phyloP scores from a whole-genome alignment of 2,797 vertebrate genomes.

The Malacoraja senta region DNA sequence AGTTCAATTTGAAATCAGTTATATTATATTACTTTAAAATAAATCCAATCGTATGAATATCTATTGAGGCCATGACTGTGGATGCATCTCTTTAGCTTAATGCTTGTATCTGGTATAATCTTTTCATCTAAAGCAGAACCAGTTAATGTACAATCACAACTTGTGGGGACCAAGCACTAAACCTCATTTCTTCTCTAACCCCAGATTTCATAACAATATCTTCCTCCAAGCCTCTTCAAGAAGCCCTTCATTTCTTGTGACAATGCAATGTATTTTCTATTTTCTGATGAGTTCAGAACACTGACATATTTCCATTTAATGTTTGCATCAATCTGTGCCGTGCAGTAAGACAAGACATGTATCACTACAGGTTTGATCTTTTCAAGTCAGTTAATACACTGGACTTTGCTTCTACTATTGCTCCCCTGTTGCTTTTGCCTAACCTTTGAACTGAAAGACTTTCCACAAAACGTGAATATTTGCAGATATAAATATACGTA shows the following conservation, averaged over 20 bases:
- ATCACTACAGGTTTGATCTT: slow-evolving; percentile 63
- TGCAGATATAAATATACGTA: not conserved
- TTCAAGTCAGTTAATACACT: slow-evolving; percentile 52
- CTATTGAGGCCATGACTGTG: not conserved
- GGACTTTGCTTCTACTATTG: slow-evolving; percentile 45
- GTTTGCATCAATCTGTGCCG: not conserved
- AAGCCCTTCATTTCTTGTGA: slow-evolving; percentile 42
- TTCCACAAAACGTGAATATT: slow-evolving; percentile 41
- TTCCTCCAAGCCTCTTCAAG: slow-evolving; percentile 56
- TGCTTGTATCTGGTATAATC: not conserved
- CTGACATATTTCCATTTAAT: slow-evolving; percentile 32
- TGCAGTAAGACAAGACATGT: slow-evolving; percentile 50
- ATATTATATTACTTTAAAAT: not conserved
- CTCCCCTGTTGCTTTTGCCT: not conserved
- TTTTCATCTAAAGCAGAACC: not conserved
- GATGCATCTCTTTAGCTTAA: no score
- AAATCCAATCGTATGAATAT: not conserved
- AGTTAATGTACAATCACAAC: slow-evolving; percentile 43
- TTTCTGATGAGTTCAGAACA: slow-evolving; percentile 55
- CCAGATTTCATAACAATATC: slow-evolving; percentile 53
- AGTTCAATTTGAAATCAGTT: not conserved
- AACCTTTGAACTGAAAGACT: slow-evolving; percentile 41
- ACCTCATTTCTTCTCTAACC: slow-evolving; percentile 40
- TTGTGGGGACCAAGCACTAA: slow-evolving; percentile 56
- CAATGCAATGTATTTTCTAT: slow-evolving; percentile 41